phyloP scores from a whole-genome alignment of 2,113 vertebrate genomes.

The Scolopax mira region DNA sequence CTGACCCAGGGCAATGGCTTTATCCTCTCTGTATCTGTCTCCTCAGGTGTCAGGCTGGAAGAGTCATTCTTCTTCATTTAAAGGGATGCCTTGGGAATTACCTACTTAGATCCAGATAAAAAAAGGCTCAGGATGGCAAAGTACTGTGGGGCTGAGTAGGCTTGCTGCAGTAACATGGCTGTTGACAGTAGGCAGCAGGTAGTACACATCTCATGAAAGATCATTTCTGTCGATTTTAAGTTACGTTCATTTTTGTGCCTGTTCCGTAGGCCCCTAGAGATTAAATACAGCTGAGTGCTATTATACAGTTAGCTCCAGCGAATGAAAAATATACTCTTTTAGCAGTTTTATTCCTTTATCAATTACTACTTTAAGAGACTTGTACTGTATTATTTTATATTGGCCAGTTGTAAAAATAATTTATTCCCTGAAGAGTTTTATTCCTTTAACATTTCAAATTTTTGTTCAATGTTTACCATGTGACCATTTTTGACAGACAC shows the following conservation, averaged over 20 bases:
- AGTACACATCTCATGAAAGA: constrained; percentile 29
- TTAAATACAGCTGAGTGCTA: constrained; percentile 43
- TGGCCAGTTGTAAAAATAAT: constrained; percentile 62
- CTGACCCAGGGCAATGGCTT: neutral
- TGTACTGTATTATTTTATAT: constrained; percentile 63
- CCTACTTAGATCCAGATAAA: neutral
- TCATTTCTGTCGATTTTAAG: constrained; percentile 7
- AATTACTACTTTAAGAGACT: constrained; percentile 57
- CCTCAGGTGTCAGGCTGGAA: neutral
- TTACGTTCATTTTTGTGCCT: constrained; percentile 11
- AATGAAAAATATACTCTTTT: constrained; percentile 61
- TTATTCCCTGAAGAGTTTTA: constrained; percentile 42
- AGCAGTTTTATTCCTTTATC: constrained; percentile 65
- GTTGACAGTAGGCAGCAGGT: constrained; percentile 20
- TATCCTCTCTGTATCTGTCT: neutral
- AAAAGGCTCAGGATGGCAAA: neutral
- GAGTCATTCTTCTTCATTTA: neutral
- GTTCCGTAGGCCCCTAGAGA: neutral
- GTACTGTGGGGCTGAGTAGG: neutral
- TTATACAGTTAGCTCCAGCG: constrained; percentile 38
- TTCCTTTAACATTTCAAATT: constrained; percentile 52
- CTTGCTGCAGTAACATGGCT: neutral
- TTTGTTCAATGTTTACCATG: constrained; percentile 36
- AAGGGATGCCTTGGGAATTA: neutral
- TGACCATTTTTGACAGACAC: constrained; percentile 8